Percentiles rank a stretch among this genome's conserved stretches.
phyloP scores from a whole-genome alignment of 1,140 invertebrate species.

The Magallana ariakensis region DNA sequence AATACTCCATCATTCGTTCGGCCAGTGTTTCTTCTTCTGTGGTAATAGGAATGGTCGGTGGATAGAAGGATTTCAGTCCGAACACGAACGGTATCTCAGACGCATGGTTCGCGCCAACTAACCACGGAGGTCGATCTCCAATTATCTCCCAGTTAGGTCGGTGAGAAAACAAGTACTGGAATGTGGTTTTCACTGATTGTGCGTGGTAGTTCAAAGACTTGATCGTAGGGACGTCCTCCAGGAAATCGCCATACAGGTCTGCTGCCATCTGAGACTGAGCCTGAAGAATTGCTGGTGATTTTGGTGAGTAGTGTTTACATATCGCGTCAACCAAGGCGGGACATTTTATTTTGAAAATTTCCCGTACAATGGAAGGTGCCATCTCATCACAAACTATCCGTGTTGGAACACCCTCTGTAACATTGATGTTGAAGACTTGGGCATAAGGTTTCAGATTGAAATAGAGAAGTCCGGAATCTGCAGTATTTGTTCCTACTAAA shows the following conservation, averaged over 20 bases:
- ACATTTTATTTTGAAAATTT: conserved; percentile 52
- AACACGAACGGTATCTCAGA: conserved; percentile 60
- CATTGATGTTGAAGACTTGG: conserved; percentile 40
- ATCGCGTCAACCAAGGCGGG: background rate
- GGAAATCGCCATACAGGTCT: conserved; percentile 59
- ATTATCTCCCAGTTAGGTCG: background rate
- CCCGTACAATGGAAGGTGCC: conserved; percentile 45
- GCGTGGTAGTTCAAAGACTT: conserved; percentile 48
- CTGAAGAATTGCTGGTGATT: background rate
- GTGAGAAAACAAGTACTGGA: conserved; percentile 62
- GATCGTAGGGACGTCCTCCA: conserved; percentile 55
- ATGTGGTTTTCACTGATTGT: conserved; percentile 19
- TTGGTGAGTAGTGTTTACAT: conserved; percentile 45
- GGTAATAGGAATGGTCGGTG: background rate
- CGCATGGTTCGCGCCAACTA: conserved; percentile 57
- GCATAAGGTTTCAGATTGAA: conserved; percentile 46
- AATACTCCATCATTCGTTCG: conserved; percentile 93
- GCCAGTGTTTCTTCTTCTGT: conserved; percentile 88
- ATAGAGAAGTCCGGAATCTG: conserved; percentile 55
- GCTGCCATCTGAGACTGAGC: conserved; percentile 52
- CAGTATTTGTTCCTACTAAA: conserved; percentile 57
- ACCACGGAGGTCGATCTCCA: conserved; percentile 43
- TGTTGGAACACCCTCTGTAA: conserved; percentile 49
- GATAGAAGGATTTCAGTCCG: conserved; percentile 18
- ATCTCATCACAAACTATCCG: conserved; percentile 54